phyloP scores from a whole-genome alignment of 2,797 vertebrate species.

The Melanotaenia boesemani region DNA sequence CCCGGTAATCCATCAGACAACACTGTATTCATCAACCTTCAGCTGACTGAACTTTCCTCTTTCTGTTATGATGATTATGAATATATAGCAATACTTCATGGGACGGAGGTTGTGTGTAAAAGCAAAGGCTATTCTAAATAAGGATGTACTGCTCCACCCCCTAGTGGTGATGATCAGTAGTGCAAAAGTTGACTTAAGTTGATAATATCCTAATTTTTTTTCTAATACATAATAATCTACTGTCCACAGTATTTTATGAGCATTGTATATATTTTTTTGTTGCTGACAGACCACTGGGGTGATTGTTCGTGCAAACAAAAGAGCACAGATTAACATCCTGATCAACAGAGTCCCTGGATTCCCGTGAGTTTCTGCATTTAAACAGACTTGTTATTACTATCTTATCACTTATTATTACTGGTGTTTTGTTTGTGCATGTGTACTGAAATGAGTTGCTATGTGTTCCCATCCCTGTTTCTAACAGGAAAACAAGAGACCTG shows the following conservation, averaged over 20 bases:
- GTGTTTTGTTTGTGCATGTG: neutral
- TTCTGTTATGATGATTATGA: neutral
- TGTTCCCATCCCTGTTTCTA: constrained; percentile 8
- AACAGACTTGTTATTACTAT: neutral
- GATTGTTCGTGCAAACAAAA: constrained; percentile 84
- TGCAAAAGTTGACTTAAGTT: neutral
- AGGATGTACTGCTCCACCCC: constrained; percentile 24
- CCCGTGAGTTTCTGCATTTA: constrained; percentile 69
- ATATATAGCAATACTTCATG: neutral
- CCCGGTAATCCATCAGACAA: constrained; percentile 71
- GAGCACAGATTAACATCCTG: constrained; percentile 83
- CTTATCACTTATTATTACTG: neutral
- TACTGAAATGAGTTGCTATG: neutral
- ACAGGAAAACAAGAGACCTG: constrained; percentile 70
- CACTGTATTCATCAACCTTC: neutral
- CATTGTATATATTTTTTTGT: neutral
- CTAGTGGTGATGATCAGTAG: constrained; percentile 36
- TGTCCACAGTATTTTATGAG: neutral
- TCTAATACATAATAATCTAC: neutral
- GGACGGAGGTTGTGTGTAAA: neutral
- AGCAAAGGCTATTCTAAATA: neutral
- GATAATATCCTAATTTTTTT: too few relatives aligned
- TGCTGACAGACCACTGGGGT: constrained; percentile 81
- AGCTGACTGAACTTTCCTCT: neutral
- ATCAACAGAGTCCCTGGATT: constrained; percentile 66